Evolutionary conservation across 2,113 vertebrate genomes (phyloP).

Genomic region (Etheostoma cragini): DNA sequence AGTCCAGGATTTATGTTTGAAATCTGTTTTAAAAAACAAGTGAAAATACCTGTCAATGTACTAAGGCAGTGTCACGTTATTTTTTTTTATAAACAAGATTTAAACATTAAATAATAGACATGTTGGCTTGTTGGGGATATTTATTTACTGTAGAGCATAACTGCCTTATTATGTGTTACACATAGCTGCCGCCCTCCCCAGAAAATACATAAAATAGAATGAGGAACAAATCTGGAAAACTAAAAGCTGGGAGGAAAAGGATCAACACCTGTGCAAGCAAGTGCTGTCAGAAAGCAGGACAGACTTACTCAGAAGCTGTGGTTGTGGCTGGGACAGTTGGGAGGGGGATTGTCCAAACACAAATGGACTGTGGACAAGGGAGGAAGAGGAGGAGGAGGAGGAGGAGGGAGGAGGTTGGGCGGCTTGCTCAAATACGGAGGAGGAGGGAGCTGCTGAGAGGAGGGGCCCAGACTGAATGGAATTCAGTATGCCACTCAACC

Average conservation of each 20-base stretch:
- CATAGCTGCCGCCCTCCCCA: constrained; percentile 34
- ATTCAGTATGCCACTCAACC: constrained; percentile 99
- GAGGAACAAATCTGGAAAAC: constrained; percentile 25
- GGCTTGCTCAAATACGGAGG: constrained; percentile 99
- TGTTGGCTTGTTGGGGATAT: constrained; percentile 57
- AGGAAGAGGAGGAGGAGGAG: constrained; percentile 88
- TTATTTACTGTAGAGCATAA: constrained; percentile 41
- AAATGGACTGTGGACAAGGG: constrained; percentile 99
- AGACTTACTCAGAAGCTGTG: constrained; percentile 99
- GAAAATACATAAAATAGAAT: constrained; percentile 21
- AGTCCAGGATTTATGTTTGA: constrained; percentile 48
- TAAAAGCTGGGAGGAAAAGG: constrained; percentile 44
- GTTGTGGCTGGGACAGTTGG: constrained; percentile 96
- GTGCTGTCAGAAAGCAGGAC: constrained; percentile 89
- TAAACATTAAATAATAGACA: constrained; percentile 52
- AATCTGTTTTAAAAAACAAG: constrained; percentile 56
- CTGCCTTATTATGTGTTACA: constrained; percentile 45
- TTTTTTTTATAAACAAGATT: constrained; percentile 57
- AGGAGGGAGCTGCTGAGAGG: constrained; percentile 92
- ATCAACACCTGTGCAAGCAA: constrained; percentile 77
- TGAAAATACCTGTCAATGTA: not conserved
- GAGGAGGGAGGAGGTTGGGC: constrained; percentile 92
- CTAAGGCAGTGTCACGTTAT: not conserved
- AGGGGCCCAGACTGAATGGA: constrained; percentile 99
- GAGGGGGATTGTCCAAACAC: constrained; percentile 99